These are phyloP conservation scores for Sarcophaga caerulescens DNA, from an alignment of 2,888 invertebrate genomes.

Conservation along the genomic window DNA sequence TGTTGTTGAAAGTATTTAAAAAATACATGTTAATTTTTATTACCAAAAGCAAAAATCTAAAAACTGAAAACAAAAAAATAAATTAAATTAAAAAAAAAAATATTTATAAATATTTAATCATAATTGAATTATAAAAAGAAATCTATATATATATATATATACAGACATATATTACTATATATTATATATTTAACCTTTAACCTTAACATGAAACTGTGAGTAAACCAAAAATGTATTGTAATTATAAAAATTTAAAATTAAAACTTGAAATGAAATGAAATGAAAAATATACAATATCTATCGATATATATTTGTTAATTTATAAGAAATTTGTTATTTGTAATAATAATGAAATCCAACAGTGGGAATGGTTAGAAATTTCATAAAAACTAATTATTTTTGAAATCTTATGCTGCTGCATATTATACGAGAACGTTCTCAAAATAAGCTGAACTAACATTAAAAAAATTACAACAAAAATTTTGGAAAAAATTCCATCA, in stretches of 20 bases:
- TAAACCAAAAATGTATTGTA: background rate
- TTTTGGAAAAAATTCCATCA: no score
- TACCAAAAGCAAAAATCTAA: slow-evolving; percentile 6
- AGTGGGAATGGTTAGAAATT: background rate
- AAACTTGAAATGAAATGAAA: background rate
- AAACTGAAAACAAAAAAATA: slow-evolving; percentile 31
- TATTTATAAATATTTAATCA: slow-evolving; percentile 59
- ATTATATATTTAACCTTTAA: slow-evolving; percentile 26
- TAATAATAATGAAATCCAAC: background rate
- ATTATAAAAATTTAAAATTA: background rate
- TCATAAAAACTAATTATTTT: no score
- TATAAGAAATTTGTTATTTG: no score
- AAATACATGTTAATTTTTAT: slow-evolving; percentile 62
- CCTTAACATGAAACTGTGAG: slow-evolving; percentile 20
- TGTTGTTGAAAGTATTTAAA: slow-evolving; percentile 66
- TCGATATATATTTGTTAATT: background rate
- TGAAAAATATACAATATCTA: background rate
- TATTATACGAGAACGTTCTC: no score
- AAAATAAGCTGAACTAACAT: no score
- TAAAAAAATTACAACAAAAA: no score
- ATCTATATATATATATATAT: slow-evolving; percentile 42
- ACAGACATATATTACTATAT: slow-evolving; percentile 31
- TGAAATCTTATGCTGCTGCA: no score
- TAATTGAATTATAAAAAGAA: slow-evolving; percentile 38
- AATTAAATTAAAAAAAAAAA: slow-evolving; percentile 26